A percentile compares a stretch with the other conserved stretches of the same genome.
Evolutionary conservation across 2,888 invertebrate species (phyloP).

Genomic region (Cecidostiba fungosa): DNA sequence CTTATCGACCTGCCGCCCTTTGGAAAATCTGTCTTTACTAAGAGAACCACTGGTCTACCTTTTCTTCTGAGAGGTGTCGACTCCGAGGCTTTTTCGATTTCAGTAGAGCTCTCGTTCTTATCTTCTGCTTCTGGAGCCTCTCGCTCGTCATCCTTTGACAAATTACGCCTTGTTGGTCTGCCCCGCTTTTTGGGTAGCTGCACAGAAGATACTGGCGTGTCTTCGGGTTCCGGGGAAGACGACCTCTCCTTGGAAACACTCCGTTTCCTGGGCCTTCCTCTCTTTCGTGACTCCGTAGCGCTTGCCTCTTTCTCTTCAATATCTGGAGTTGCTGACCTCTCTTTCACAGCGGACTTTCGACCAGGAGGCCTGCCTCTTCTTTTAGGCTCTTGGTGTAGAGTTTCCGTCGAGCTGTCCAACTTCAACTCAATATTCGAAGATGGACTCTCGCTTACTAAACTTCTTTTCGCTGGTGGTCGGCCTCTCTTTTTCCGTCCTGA

Average conservation of each 20-base stretch:
- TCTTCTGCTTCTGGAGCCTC: not conserved
- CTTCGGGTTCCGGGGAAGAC: not conserved
- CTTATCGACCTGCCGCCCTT: not conserved
- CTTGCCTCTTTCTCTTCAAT: conserved; percentile 49
- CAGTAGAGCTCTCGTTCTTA: not conserved
- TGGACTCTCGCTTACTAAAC: conserved; percentile 14
- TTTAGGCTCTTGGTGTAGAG: conserved; percentile 53
- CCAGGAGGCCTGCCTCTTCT: conserved; percentile 67
- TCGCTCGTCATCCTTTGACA: conserved; percentile 32
- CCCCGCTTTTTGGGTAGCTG: conserved; percentile 52
- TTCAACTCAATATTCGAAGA: conserved; percentile 39
- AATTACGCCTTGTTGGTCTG: conserved; percentile 26
- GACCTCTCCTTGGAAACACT: conserved; percentile 26
- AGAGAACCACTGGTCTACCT: not conserved
- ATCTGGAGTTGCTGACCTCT: conserved; percentile 51
- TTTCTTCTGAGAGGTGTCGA: not conserved
- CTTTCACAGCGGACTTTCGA: conserved; percentile 44
- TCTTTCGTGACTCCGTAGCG: conserved; percentile 39
- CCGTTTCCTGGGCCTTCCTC: conserved; percentile 50
- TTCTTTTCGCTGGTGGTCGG: conserved; percentile 47
- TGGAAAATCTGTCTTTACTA: not conserved
- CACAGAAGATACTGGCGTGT: not conserved
- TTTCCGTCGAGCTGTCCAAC: conserved; percentile 42
- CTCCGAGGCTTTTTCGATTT: not conserved
- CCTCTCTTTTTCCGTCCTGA: conserved; percentile 41